Base-by-base conservation (phyloP, 2,888 invertebrate genomes). In the Hirtodrosophila duncani region DNA sequence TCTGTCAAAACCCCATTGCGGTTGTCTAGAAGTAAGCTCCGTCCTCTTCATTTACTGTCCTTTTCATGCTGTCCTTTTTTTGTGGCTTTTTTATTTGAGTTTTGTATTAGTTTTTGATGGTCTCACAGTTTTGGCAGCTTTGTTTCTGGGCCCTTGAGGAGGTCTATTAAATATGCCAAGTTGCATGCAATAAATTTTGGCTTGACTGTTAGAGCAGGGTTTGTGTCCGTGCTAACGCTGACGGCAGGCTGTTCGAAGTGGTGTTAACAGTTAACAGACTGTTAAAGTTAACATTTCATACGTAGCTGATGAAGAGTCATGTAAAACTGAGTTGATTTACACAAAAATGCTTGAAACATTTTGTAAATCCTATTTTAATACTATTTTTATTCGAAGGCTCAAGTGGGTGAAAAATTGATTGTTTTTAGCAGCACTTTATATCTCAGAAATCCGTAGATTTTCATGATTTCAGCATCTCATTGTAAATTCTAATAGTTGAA, bases 21-120 rank as follows among this genome's bases (percentile, higher is more conserved):
- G 9, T 60, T 24, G 37, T 6, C 18, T 14, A 13, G n/a, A n/a
- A n/a, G n/a, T n/a, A n/a, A n/a, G 4, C 24, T 20, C 9, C 11
- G 2, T n/a, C 30, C 31, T 17, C 13, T 44, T 11, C 29, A 24
- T 17, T 18, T 39, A 17, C 21, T 34, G 13, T 23, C 16, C 13
- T 24, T 24, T 6, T 24, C 8, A 8, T 30, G 17, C 33, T 33
- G 24, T 38, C 26, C 23, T 23, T 30, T 36, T 41, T 48, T 9
- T 57, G 57, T 23, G 58, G 50, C 41, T 59, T 59, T 36, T 74
- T 62, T 63, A 69, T 68, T 52, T 69, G 69, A 49, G 61, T 69
- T 69, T 31, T 23, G 50, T 48, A 61, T 66, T 69, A 66, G 46
- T 43, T 66, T 37, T 44, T 62, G 39, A 65, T 69, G 36, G 52